A percentile compares a stretch with the other conserved stretches of the same genome.
These are phyloP conservation scores for Gastracanthus pulcherrimus DNA, from an alignment of 2,888 invertebrate genomes.

Conservation along the genomic window DNA sequence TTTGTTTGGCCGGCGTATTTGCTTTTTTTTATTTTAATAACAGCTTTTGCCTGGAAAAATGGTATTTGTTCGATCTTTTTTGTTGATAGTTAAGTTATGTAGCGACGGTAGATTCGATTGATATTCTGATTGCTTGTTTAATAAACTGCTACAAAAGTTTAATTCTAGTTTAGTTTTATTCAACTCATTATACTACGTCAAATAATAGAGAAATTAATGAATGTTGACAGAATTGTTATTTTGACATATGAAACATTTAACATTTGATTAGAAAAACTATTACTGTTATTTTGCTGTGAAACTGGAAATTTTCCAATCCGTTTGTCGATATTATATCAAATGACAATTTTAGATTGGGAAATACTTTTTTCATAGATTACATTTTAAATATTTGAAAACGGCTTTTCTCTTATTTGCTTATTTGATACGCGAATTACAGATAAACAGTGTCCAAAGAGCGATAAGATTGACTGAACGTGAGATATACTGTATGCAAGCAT, in stretches of 20 bases:
- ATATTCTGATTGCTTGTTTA: no score
- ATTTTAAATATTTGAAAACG: not conserved
- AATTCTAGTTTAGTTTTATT: no score
- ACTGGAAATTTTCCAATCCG: not conserved
- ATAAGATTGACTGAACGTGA: slow-evolving; percentile 36
- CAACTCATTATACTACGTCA: no score
- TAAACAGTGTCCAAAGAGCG: slow-evolving; percentile 20
- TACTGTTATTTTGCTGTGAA: no score
- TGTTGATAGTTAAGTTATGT: not conserved
- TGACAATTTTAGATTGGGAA: not conserved
- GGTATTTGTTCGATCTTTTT: not conserved
- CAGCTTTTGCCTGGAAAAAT: slow-evolving; percentile 35
- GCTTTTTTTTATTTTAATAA: slow-evolving; percentile 6
- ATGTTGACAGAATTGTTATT: no score
- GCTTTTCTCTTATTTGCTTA: slow-evolving; percentile 5
- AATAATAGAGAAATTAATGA: no score
- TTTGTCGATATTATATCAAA: not conserved
- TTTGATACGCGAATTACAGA: slow-evolving; percentile 25
- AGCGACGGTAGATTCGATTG: not conserved
- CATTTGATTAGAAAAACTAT: no score
- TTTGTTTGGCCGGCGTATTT: not conserved
- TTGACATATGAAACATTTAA: not conserved
- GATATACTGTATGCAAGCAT: not conserved
- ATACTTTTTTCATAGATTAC: not conserved
- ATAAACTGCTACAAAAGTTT: no score